Evolutionary conservation across 2,888 invertebrate genomes (phyloP), one percentile per base, ranked within the genome.

Genomic region (Priocnemis perturbator): DNA sequence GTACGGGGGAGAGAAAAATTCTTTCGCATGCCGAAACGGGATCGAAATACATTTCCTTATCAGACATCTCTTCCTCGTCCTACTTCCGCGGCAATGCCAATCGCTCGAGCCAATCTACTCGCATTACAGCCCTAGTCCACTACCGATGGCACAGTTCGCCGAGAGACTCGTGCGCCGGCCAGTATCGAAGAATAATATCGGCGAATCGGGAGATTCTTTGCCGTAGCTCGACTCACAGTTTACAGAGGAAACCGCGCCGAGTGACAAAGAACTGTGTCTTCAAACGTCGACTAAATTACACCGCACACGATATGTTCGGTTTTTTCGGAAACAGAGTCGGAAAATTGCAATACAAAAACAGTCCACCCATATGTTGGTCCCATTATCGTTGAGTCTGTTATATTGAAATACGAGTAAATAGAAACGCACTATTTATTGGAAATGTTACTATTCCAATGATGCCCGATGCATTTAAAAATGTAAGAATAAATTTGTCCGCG

Each of bases 11-110:
- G 61, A 65, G 64, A 78, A 81, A 81, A 80, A 62, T 55, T 58
- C n/a, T 77, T 73, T 67, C 69, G 72, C 73, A 73, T 76, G 64
- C 74, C 70, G 69, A 55, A 60, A 69, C 76, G 72, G 77, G 78
- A 78, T 79, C 77, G 78, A 83, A 84, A 83, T 82, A 81, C 77
- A 83, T 85, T 83, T 79, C 79, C 82, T 83, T 85, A 85, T 85
- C 85, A 67, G 71, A 60, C 74, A 83, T 84, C 79, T 82, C 79
- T 81, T 80, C 79, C 74, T 81, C 78, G 76, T 83, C 73, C 79
- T 81, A 84, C 83, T 84, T 81, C 77, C 81, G 73, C 68, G 61
- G 68, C 68, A 73, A 76, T 71, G 69, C 68, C 74, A 72, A 81
- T 81, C 76, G 74, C 74, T 65, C 50, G 67, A 69, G 71, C 74